These are phyloP conservation scores for Holacanthella duospinosa DNA, from an alignment of 2,888 invertebrate species.

Conservation along the genomic window DNA sequence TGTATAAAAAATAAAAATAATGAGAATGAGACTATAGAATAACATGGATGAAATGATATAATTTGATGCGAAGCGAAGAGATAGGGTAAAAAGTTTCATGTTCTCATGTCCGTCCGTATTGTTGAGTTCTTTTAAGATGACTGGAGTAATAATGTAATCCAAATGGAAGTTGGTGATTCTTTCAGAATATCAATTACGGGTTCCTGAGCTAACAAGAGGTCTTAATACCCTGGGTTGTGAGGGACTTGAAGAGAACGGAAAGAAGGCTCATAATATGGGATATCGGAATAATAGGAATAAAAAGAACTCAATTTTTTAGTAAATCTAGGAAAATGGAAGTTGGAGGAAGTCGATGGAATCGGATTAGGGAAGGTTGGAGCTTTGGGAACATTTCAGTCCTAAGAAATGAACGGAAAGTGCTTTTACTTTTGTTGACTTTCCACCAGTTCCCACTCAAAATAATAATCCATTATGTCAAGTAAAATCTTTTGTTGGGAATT, in stretches of 20 bases:
- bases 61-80: not conserved
- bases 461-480: not conserved
- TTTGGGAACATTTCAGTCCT: not conserved
- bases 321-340: not conserved
- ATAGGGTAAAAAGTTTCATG: not conserved
- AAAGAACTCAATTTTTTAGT: not conserved
- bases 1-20: not conserved
- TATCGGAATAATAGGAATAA: constrained; percentile 1
- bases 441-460: constrained; percentile 3
- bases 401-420: not conserved
- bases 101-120: not conserved
- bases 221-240: too few relatives aligned
- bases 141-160: constrained; percentile 3
- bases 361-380: not conserved
- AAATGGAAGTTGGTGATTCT: constrained; percentile 4
- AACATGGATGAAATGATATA: too few relatives aligned
- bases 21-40: too few relatives aligned
- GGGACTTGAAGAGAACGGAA: too few relatives aligned
- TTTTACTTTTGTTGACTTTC: constrained; percentile 6
- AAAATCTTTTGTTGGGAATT: constrained; percentile 6
- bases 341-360: not conserved
- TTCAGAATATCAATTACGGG: constrained; percentile 23
- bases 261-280: too few relatives aligned
- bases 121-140: not conserved
- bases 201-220: constrained; percentile 19